Base-by-base conservation (phyloP, 2,113 vertebrate genomes). In the Addax nasomaculatus region DNA sequence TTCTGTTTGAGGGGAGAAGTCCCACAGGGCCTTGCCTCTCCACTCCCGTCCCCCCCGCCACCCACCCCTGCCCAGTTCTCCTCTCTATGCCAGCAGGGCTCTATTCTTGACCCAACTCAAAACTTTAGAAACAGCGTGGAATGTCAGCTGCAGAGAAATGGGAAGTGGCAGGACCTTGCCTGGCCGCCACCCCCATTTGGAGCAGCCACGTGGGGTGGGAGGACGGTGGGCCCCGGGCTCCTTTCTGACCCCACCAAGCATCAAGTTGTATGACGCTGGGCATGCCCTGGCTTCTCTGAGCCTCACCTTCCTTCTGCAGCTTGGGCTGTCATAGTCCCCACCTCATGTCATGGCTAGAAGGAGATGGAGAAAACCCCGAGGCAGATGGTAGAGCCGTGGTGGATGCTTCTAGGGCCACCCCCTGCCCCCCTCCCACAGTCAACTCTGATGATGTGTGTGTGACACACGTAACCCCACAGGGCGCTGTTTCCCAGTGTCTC, bases 371-470 rank as follows among this genome's bases (percentile, higher is more conserved):
- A n/a, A 45, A 43, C 12, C n/a, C 11, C 39, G 2, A 36, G 39
- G 84, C 51, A 43, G 29, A 2, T 64, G 73, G 47, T 64, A 2
- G n/a, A 33, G 70, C 39, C 5, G 2, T 33, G 55, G 33, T 6
- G 2, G 29, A 10, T 36, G 53, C n/a, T n/a, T 25, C 15, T 6
- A 73, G 92, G 73, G 45, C 7, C 53, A 21, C 0, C 30, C 47
- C 17, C 30, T 12, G 15, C 27, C 10, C 43, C 27, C 27, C 29
- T 21, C 11, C 53, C 9, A 0, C 6, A 39, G 27, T 23, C 58
- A 1, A 14, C 12, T 25, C 85, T 3, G 39, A 10, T 23, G 29
- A 45, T 9, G 2, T 25, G 0, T 9, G 3, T 25, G 0, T 6
- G 5, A 16, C 33, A 2, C 4, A 17, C 2, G 5, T 7, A 29